Evolutionary conservation across 2,888 invertebrate species (phyloP), one percentile per base, ranked within the genome.

Genomic region (Drosophila mayaguana): DNA sequence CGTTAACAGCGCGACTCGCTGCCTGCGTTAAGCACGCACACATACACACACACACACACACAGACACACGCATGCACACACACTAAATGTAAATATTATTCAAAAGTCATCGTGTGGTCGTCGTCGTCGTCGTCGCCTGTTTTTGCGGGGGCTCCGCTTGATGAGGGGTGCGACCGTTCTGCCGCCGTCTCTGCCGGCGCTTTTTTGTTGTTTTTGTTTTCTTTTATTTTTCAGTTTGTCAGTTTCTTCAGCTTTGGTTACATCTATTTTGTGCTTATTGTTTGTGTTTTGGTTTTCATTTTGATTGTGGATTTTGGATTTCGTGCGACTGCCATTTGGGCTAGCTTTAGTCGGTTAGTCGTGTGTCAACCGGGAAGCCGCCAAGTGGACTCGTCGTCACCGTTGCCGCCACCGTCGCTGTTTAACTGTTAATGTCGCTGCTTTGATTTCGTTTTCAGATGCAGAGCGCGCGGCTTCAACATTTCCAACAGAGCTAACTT

Each of bases 321-420:
- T 68, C 70, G 73, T 71, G 63, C 64, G 62, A 62, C 63, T 63
- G 66, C 62, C 73, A 63, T 75, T 62, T 74, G 77, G 76, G 86
- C 81, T 72, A 79, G 78, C 70, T 80, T 78, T 74, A 75, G 88
- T 71, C 80, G 80, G 87, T 91, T 89, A 91, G 91, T 91, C 90
- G 91, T 89, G 82, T 85, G 89, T 89, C 90, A 90, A 86, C 91
- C 90, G 89, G 86, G 88, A 81, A 89, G 79, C 91, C 83, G 89
- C 78, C 78, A 83, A 87, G 84, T 88, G 8, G 79, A 70, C 70
- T 59, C 28, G n/a, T 32, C 18, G 55, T 38, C 34, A 11, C 16
- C 16, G 53, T 38, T 11, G 7, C 38, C 18, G 18, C 50, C 38
- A 14, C 9, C 16, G 53, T 38, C 22, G 38, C 54, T 28, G n/a